phyloP scores from a whole-genome alignment of 2,113 vertebrate species.

The Haliaeetus leucogaster region DNA sequence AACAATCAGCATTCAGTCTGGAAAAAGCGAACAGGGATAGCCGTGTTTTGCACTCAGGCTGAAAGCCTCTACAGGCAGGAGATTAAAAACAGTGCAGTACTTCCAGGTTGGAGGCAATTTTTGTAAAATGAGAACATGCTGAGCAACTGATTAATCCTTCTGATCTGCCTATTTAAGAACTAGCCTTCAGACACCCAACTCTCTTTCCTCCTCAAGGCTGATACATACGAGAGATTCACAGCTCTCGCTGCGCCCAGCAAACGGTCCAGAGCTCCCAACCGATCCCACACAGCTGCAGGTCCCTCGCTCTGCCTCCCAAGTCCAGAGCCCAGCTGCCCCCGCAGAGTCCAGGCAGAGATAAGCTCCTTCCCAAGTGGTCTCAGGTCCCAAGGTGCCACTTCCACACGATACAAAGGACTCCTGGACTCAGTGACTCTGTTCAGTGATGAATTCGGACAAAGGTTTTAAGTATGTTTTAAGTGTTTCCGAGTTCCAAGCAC shows the following conservation, averaged over 20 bases:
- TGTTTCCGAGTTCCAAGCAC: not conserved
- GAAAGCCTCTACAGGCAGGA: not conserved
- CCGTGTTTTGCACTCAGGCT: not conserved
- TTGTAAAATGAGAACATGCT: not conserved
- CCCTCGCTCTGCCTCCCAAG: not conserved
- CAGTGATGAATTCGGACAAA: not conserved
- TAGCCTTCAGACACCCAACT: not conserved
- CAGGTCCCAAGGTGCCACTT: not conserved
- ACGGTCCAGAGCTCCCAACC: rapidly evolving
- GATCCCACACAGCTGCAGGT: not conserved
- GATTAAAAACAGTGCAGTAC: not conserved
- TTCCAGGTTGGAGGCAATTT: not conserved
- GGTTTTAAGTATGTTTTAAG: not conserved
- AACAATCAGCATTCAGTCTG: not conserved
- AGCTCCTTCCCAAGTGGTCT: not conserved
- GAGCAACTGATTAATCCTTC: not conserved
- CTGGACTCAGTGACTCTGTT: not conserved
- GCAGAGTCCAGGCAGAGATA: not conserved
- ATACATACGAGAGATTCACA: rapidly evolving
- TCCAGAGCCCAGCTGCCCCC: not conserved
- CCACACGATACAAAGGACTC: not conserved
- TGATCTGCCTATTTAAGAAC: not conserved
- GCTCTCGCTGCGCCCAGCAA: not conserved
- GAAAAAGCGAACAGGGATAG: not conserved
- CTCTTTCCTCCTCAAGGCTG: not conserved